A percentile compares a stretch with the other conserved stretches of the same genome.
phyloP scores from a whole-genome alignment of 2,888 invertebrate species.

The Drosophila aldrichi region DNA sequence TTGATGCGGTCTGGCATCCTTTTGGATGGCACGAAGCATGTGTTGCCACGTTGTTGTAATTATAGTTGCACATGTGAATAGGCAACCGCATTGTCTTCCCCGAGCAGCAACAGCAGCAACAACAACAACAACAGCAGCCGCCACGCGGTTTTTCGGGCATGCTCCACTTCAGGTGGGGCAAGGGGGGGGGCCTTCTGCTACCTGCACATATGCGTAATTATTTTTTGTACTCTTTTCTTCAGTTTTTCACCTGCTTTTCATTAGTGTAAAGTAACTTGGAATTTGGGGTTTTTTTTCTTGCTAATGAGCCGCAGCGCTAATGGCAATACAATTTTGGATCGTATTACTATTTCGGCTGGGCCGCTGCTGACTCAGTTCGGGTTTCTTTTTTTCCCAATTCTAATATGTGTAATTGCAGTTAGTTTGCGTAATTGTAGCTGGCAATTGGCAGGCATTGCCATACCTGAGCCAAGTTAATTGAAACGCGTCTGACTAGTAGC shows the following conservation, averaged over 20 bases:
- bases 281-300: constrained; percentile 9
- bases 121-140: constrained; percentile 25
- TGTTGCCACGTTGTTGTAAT: constrained; percentile 45
- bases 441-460: not conserved
- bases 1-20: constrained; percentile 70
- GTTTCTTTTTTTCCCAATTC: not conserved
- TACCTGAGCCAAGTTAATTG: constrained; percentile 2
- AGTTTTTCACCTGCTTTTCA: constrained; percentile 52
- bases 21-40: constrained; percentile 9
- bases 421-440: constrained; percentile 10
- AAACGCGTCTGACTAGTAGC: not conserved
- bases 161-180: constrained; percentile 25
- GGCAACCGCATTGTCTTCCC: constrained; percentile 66
- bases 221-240: constrained; percentile 13
- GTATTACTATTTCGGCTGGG: not conserved
- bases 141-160: constrained; percentile 39
- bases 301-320: constrained; percentile 23
- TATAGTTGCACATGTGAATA: constrained; percentile 63
- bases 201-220: constrained; percentile 36
- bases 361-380: constrained; percentile 12
- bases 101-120: constrained; percentile 34
- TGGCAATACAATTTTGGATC: constrained; percentile 3
- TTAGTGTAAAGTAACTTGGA: constrained; percentile 64
- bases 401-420: not conserved
- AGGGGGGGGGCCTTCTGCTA: not conserved